A percentile compares a stretch with the other conserved stretches of the same genome.
Evolutionary conservation across 2,113 vertebrate genomes (phyloP).

Genomic region (Mohoua ochrocephala): DNA sequence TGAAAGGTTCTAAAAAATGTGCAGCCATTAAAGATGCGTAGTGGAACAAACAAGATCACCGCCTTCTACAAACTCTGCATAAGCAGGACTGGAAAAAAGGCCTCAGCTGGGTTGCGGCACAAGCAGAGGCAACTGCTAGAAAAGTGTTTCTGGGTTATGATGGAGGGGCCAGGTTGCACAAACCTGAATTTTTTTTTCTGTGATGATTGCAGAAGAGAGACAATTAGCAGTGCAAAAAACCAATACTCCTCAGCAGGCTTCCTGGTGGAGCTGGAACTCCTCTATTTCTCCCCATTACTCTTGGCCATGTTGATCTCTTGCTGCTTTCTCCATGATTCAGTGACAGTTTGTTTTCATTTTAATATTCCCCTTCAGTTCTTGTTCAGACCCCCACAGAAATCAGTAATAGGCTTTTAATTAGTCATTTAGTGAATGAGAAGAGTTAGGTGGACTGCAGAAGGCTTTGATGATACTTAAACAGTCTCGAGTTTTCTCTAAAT

Average conservation of each 20-base stretch:
- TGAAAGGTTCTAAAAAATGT: background rate
- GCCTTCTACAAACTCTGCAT: background rate
- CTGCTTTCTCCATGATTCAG: background rate
- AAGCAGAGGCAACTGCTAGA: background rate
- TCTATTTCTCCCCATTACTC: background rate
- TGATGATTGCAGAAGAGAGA: background rate
- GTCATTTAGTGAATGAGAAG: background rate
- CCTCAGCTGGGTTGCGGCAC: background rate
- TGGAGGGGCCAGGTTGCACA: background rate
- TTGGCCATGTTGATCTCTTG: background rate
- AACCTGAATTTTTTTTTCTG: background rate
- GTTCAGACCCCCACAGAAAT: background rate
- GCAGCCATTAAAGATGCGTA: background rate
- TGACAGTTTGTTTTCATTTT: background rate
- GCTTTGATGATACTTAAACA: background rate
- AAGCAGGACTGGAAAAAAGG: background rate
- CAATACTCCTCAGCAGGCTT: background rate
- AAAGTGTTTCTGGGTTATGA: background rate
- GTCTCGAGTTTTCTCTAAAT: background rate
- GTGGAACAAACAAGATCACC: background rate
- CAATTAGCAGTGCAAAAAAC: fast-evolving
- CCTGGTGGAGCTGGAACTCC: background rate
- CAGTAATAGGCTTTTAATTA: background rate
- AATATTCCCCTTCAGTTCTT: background rate
- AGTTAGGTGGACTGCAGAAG: background rate